Conservation (phyloP, 2,797 vertebrate species). For the Cossypha niveicapilla region DNA sequence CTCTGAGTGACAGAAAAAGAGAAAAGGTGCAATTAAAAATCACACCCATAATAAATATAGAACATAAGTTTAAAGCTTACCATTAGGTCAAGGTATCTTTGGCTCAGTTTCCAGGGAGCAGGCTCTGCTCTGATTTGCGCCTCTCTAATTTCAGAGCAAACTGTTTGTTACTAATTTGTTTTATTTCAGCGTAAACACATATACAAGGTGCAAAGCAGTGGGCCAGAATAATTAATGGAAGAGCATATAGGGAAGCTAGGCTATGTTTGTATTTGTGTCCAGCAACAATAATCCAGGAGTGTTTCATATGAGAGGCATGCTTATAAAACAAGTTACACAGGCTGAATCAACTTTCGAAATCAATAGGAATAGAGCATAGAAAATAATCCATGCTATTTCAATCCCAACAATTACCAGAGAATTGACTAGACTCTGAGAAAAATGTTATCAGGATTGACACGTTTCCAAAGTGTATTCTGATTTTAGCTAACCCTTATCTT, state of each 20-base stretch:
- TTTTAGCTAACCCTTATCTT: conserved; percentile 9
- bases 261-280: not conserved
- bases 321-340: not conserved
- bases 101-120: not conserved
- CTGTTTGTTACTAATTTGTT: not conserved
- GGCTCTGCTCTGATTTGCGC: not conserved
- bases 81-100: not conserved
- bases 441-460: not conserved
- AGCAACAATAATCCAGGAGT: not conserved
- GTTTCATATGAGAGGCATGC: not conserved
- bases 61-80: not conserved
- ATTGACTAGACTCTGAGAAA: not conserved
- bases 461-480: not conserved
- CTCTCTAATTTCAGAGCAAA: not conserved
- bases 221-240: not conserved
- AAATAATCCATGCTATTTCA: not conserved
- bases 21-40: not conserved
- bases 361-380: not conserved
- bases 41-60: not conserved
- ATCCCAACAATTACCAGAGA: not conserved
- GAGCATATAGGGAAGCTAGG: not conserved
- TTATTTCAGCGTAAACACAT: not conserved
- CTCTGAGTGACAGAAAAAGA: not conserved
- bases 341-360: conserved; percentile 6
- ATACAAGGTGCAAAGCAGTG: not conserved